Percentiles rank a stretch among this genome's conserved stretches.
Conservation (phyloP, 2,888 invertebrate species). For the Metacarcinus magister region DNA sequence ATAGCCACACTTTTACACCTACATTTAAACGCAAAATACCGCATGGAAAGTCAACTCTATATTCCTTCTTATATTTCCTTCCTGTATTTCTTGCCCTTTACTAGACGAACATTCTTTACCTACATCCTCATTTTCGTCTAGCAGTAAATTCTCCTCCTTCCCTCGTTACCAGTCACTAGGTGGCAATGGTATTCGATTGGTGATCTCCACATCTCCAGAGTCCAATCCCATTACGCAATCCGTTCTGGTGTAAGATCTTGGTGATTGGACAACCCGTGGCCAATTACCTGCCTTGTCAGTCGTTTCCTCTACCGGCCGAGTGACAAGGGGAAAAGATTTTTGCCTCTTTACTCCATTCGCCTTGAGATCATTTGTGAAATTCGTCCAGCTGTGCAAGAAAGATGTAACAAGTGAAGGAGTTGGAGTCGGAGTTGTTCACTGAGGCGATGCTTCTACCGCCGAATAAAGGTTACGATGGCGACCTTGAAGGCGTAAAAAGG, state of each 20-base stretch:
- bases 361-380: neutral
- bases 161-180: constrained; percentile 1
- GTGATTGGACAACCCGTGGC: constrained; percentile 11
- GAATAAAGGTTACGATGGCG: neutral
- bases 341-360: neutral
- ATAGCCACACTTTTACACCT: no score
- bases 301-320: constrained; percentile 1
- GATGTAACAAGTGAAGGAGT: neutral
- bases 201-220: neutral
- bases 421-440: neutral
- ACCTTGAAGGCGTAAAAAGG: neutral
- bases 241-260: neutral
- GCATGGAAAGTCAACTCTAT: neutral
- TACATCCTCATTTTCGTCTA: neutral
- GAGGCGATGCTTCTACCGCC: neutral
- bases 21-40: no score
- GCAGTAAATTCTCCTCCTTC: neutral
- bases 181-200: neutral
- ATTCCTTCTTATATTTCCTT: neutral
- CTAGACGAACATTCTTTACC: neutral
- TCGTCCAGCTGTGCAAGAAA: neutral
- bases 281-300: constrained; percentile 38
- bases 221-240: neutral
- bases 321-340: neutral
- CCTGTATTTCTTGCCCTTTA: neutral